A percentile compares a stretch with the other conserved stretches of the same genome.
Conservation (phyloP, 2,113 vertebrate species). For the Apaloderma vittatum region DNA sequence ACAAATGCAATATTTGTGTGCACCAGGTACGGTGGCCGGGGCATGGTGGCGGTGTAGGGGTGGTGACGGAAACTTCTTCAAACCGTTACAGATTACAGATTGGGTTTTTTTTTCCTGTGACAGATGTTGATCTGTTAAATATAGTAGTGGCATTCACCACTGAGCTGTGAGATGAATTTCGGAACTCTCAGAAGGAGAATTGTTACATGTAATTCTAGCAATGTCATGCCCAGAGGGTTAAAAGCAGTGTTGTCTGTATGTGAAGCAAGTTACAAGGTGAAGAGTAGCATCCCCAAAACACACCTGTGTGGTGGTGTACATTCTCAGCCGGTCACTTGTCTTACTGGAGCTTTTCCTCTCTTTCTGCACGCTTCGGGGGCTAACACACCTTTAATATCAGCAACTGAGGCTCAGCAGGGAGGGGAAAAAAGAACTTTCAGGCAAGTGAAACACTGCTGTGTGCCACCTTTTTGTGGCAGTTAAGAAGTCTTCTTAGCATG, state of each 20-base stretch:
- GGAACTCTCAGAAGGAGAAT: not conserved
- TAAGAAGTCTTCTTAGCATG: not conserved
- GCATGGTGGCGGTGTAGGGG: too few relatives aligned
- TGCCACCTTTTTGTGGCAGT: not conserved
- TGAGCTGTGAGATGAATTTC: not conserved
- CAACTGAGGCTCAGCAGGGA: not conserved
- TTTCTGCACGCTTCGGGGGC: not conserved
- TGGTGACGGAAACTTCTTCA: not conserved
- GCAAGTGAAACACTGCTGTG: not conserved
- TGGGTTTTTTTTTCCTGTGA: not conserved
- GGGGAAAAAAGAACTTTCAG: not conserved
- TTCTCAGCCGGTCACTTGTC: not conserved
- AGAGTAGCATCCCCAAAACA: not conserved
- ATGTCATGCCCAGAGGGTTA: not conserved
- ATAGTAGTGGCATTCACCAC: not conserved
- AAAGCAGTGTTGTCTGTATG: not conserved
- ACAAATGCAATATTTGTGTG: constrained; percentile 99
- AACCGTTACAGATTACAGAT: not conserved
- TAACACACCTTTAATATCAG: not conserved
- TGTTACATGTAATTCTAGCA: not conserved
- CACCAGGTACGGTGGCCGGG: constrained; percentile 87
- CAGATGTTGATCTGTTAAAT: not conserved
- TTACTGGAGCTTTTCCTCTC: not conserved
- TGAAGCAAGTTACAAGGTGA: not conserved
- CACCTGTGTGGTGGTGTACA: fast-evolving